Evolutionary conservation across 2,888 invertebrate species (phyloP).

Genomic region (Drosophila kanekoi): DNA sequence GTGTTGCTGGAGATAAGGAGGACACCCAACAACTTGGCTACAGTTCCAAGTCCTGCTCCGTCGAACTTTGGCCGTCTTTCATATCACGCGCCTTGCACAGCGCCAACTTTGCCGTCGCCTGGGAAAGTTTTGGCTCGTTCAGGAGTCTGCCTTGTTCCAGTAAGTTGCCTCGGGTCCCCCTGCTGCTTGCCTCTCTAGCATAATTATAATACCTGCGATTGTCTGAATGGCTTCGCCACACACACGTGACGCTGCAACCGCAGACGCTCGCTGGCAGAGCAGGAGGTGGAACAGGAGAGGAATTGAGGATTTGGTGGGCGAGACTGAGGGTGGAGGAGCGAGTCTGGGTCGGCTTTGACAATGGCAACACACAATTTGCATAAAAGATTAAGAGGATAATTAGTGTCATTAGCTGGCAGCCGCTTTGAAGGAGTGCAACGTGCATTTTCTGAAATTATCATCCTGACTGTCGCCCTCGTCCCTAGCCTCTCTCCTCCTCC

Average conservation of each 20-base stretch:
- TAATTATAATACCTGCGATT: constrained; percentile 76
- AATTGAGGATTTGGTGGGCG: not conserved
- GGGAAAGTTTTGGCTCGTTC: constrained; percentile 58
- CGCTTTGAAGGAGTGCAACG: constrained; percentile 42
- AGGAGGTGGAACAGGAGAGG: not conserved
- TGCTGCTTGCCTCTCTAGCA: constrained; percentile 20
- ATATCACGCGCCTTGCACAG: constrained; percentile 68
- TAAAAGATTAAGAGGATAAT: constrained; percentile 76
- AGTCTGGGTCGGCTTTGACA: constrained; percentile 41
- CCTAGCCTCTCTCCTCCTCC: not conserved
- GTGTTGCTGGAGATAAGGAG: constrained; percentile 33
- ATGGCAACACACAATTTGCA: constrained; percentile 66
- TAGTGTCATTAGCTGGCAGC: constrained; percentile 73
- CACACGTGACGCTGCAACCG: constrained; percentile 70
- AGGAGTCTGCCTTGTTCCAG: constrained; percentile 21
- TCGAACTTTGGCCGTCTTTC: constrained; percentile 74
- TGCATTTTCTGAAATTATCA: constrained; percentile 32
- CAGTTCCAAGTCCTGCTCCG: constrained; percentile 31
- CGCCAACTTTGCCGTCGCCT: constrained; percentile 64
- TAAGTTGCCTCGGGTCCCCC: not conserved
- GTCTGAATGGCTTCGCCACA: constrained; percentile 67
- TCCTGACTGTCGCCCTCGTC: not conserved
- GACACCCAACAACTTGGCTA: constrained; percentile 23
- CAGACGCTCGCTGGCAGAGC: constrained; percentile 36
- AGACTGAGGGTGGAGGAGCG: constrained; percentile 5